Evolutionary conservation across 2,888 invertebrate genomes (phyloP), one percentile per base, ranked within the genome.

Genomic region (Aspidiotus destructor): DNA sequence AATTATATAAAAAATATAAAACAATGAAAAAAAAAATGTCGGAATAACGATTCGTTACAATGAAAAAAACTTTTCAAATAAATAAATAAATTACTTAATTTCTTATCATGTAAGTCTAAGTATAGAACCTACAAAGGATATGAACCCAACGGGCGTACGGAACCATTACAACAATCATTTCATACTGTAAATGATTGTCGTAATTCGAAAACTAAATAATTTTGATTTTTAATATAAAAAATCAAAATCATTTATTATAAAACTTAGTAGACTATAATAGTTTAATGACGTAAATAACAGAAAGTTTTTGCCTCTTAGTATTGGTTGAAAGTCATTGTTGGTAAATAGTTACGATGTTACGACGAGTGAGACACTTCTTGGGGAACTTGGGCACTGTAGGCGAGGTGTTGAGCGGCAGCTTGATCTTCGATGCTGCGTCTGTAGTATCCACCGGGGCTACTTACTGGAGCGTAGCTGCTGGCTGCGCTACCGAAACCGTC

Each of bases 301-400:
- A 48, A 48, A 48, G 48, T 48, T 48, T 48, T 48, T n/a, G n/a
- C 11, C 28, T 28, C 28, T 28, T 28, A 28, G 28, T 28, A 40
- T 8, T 40, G 13, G 40, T 58, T 58, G 58, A 58, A 58, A 58
- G 58, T 58, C 58, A 28, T 40, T 58, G 16, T 40, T 55, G n/a
- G n/a, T 17, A 55, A 55, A 3, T 17, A 40, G 8, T 13, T 17
- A 58, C 55, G 8, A 17, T 28, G 52, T 67, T 67, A 67, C 67
- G 60, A 67, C 40, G 64, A 55, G 16, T 52, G n/a, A 42, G 62
- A 71, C 41, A 69, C 60, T 28, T 81, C 67, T 13, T 67, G 67
- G 28, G 67, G 79, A 70, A 80, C 79, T 73, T 89, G 88, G 5
- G 83, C 83, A 69, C 84, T 83, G 76, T 88, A 89, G 6, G 88